Base-by-base conservation (phyloP, 2,113 vertebrate species). In the Prionailurus bengalensis region DNA sequence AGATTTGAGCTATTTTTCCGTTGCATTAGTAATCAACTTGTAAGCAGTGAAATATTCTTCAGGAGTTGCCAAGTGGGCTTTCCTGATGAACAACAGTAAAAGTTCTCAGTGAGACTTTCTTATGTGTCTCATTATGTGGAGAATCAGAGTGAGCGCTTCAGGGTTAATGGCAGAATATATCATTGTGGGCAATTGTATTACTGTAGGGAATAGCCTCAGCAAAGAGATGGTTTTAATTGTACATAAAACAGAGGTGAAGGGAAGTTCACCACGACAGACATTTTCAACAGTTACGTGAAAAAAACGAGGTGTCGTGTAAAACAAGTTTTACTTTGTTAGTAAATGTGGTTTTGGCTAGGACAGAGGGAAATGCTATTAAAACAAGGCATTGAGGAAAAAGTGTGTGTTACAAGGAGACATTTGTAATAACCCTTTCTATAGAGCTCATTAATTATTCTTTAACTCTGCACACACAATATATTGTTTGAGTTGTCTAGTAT, bases 181-280 rank as follows among this genome's bases (percentile, higher is more conserved):
- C 31, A 85, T 9, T 1, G 19, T 14, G 7, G 90, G 86, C 65
- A 33, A 16, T 25, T 21, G 85, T 45, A 27, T 39, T 58, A n/a
- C 71, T 94, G 36, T 25, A 13, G 33, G 86, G 45, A 68, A 53
- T 1, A 21, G 53, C 31, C 74, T 92, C 58, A 6, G 85, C 36
- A 66, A 2, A 39, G 86, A 55, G 16, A 36, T 16, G 48, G 55
- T 51, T 96, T 97, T 96, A 98, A 97, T 88, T 78, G 31, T 61
- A 68, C 68, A 58, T 89, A 61, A 33, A 95, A 63, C 0, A n/a
- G 51, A 73, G 82, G 81, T 25, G 94, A 95, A 84, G 33, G 79
- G 36, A 94, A 98, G 94, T 21, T 85, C 95, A 93, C 1, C 3
- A 45, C 31, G 33, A 31, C 21, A 65, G 80, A 91, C 65, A 55